Evolutionary conservation across 2,797 vertebrate genomes (phyloP).

Genomic region (Syngnathus rostellatus): DNA sequence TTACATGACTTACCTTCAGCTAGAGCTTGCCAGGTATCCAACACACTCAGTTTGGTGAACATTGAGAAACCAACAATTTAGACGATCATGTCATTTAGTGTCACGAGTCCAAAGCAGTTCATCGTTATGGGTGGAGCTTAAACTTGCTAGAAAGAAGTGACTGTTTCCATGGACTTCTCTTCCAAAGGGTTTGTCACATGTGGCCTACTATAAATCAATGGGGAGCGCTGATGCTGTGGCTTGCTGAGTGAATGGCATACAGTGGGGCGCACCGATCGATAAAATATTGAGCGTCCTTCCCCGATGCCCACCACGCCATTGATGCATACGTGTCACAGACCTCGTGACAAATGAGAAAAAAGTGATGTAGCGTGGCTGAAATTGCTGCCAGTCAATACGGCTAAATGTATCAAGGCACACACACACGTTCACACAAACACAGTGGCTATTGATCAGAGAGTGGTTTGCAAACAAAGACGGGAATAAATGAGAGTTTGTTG

Average conservation of each 20-base stretch:
- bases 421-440: conserved; percentile 6
- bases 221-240: conserved; percentile 31
- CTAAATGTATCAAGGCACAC: conserved; percentile 4
- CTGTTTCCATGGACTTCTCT: conserved; percentile 21
- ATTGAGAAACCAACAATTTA: conserved; percentile 11
- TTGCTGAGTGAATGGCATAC: conserved; percentile 27
- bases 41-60: conserved; percentile 21
- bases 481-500: not conserved
- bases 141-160: conserved; percentile 2
- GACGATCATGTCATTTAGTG: not conserved
- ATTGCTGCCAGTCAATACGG: conserved; percentile 21
- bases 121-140: conserved; percentile 10
- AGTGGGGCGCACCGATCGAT: conserved; percentile 33
- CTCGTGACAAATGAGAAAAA: conserved; percentile 1
- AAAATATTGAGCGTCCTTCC: conserved; percentile 54
- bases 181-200: conserved; percentile 40
- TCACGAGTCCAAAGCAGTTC: conserved; percentile 1
- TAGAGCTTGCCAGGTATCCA: conserved; percentile 28
- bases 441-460: not conserved
- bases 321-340: conserved; percentile 23
- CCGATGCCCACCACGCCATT: conserved; percentile 26
- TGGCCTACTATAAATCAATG: conserved; percentile 50
- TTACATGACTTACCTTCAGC: conserved; percentile 6
- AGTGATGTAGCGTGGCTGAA: conserved; percentile 10
- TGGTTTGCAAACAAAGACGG: not conserved